phyloP scores from a whole-genome alignment of 2,113 vertebrate genomes.

The Poicephalus gulielmi region DNA sequence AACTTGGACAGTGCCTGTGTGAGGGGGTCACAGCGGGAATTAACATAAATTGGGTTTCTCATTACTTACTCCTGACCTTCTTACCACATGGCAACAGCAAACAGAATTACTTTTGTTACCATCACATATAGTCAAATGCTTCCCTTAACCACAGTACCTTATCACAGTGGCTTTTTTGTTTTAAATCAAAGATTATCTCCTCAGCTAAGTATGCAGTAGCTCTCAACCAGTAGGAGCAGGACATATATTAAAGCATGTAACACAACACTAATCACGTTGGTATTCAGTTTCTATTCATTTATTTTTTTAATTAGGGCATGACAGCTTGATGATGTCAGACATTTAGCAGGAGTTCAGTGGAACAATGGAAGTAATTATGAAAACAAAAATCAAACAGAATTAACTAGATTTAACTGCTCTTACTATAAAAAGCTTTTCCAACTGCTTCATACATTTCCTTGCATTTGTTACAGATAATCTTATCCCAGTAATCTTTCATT shows the following conservation, averaged over 20 bases:
- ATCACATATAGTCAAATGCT: background rate
- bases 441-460: constrained; percentile 12
- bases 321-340: background rate
- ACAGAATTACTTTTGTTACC: background rate
- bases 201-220: background rate
- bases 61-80: background rate
- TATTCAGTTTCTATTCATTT: background rate
- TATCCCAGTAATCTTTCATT: constrained; percentile 38
- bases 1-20: background rate
- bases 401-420: background rate
- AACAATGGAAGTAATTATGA: constrained; percentile 50
- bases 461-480: constrained; percentile 46
- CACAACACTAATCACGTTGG: background rate
- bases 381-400: constrained; percentile 34
- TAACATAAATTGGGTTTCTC: background rate
- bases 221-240: background rate
- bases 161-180: background rate
- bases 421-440: constrained; percentile 34
- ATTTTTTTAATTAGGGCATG: background rate
- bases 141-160: background rate
- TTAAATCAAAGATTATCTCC: background rate
- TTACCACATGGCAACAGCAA: background rate
- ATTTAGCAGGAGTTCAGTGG: background rate
- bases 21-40: background rate
- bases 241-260: background rate